Base-by-base conservation (phyloP, 1,140 invertebrate genomes). In the Temnothorax curvispinosus region DNA sequence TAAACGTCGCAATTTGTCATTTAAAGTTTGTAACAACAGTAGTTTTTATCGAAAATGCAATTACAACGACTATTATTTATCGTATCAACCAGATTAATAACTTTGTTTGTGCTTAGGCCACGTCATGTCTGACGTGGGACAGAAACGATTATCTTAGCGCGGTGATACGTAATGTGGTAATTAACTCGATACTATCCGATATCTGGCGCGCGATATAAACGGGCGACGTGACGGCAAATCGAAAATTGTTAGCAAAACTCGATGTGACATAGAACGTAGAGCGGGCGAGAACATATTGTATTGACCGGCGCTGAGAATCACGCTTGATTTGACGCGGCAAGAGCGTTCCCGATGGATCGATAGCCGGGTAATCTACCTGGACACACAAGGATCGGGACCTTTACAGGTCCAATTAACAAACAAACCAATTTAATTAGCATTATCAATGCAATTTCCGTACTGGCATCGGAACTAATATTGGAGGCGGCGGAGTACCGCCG, bases 371-470 rank as follows among this genome's bases (percentile, higher is more conserved):
- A 89, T 82, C 71, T 50, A 67, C 32, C 18, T 72, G 88, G 86
- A 82, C 58, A 54, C 54, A 15, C 65, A 65, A 54, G 50, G 60
- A 64, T 74, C 21, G 50, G 32, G 27, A 74, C 82, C 87, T 89
- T 87, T 82, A 58, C 72, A 65, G 75, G 85, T 88, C 67, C 78
- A 64, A 88, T 88, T 82, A 89, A 89, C 85, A 87, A 91, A 92
- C 86, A 88, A 92, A 91, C 84, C 89, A 90, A 91, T 93, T 91
- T 93, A 93, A 94, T 94, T 93, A 93, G 89, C 90, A 93, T 92
- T 91, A 92, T 92, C 91, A 92, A 93, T 93, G 88, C 89, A 92
- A 93, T 93, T 93, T 92, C 89, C 89, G 87, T 65, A 41, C 65
- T 82, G 81, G 86, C 90, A 90, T 91, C 87, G 89, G 91, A 92